Percentiles rank a stretch among this genome's conserved stretches.
phyloP scores from a whole-genome alignment of 2,113 vertebrate species.

The Jacana jacana region DNA sequence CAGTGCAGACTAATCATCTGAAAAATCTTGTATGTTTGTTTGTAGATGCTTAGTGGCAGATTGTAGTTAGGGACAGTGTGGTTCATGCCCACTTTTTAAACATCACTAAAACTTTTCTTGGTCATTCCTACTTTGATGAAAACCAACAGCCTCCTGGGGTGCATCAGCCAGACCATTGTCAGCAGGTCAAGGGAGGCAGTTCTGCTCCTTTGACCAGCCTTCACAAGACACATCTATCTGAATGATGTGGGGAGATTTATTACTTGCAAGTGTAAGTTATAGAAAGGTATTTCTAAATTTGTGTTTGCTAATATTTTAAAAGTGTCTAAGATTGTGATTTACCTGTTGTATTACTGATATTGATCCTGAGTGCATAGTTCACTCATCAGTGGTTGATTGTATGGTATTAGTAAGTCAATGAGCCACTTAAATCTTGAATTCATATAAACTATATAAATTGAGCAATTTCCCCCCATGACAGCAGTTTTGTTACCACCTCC shows the following conservation, averaged over 20 bases:
- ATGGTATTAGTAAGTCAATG: not conserved
- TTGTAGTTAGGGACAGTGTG: not conserved
- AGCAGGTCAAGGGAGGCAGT: not conserved
- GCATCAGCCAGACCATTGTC: not conserved
- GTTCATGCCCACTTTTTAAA: not conserved
- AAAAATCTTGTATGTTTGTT: not conserved
- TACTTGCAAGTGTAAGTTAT: not conserved
- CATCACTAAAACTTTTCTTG: not conserved
- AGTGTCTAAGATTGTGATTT: not conserved
- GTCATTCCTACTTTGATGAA: not conserved
- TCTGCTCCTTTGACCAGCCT: not conserved
- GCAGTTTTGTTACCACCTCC: not conserved
- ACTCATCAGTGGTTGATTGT: not conserved
- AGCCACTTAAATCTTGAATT: not conserved
- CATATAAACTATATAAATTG: not conserved
- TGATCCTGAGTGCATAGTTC: not conserved
- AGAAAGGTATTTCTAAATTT: not conserved
- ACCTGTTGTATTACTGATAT: not conserved
- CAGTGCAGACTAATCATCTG: not conserved
- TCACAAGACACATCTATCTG: not conserved
- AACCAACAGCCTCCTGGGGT: not conserved
- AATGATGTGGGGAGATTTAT: not conserved
- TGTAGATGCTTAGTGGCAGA: not conserved
- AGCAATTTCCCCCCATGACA: not conserved
- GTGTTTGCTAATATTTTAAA: not conserved